Base-by-base conservation (phyloP, 2,797 vertebrate genomes). In the Sebastes vulpes region DNA sequence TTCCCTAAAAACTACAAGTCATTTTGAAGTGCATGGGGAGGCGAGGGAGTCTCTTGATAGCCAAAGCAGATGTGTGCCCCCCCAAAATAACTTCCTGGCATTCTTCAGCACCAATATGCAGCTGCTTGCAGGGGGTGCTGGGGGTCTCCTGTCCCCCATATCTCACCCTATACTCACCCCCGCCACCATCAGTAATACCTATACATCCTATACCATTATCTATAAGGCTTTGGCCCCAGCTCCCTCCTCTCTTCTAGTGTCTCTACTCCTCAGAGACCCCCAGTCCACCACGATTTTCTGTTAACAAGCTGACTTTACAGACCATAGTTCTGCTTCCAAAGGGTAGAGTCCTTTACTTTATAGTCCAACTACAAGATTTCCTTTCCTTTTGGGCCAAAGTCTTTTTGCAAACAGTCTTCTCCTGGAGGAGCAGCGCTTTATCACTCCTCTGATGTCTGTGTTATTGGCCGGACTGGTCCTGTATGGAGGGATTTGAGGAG, bases 51-150 rank as follows among this genome's bases (percentile, higher is more conserved):
- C 53, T 72, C 67, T 29, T 91, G 82, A 95, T 94, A 72, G 89
- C 71, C 57, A 91, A 90, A 93, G 90, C 95, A 95, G 94, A 95
- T 95, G 92, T 91, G 82, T 3, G 5, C 16, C 75, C 10, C n/a
- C 18, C 3, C 4, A 6, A 6, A 68, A 83, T 38, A 54, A 72
- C 79, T 81, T 89, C 83, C 87, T 88, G 79, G 75, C 78, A 87
- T 90, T 89, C 82, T 83, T 72, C 65, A 73, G 60, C 66, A 71
- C 58, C 67, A 87, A 82, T 83, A 79, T 83, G 86, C 89, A 91
- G 91, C 90, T 90, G 86, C 76, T 88, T 90, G 77, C 65, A 74
- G 72, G 79, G 81, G 81, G 60, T 79, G 65, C 52, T 25, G 56
- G 52, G 67, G 65, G 67, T 64, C 65, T 60, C 67, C 32, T 69